Evolutionary conservation across 2,113 vertebrate species (phyloP), one percentile per base, ranked within the genome.

Genomic region (Coturnix japonica): DNA sequence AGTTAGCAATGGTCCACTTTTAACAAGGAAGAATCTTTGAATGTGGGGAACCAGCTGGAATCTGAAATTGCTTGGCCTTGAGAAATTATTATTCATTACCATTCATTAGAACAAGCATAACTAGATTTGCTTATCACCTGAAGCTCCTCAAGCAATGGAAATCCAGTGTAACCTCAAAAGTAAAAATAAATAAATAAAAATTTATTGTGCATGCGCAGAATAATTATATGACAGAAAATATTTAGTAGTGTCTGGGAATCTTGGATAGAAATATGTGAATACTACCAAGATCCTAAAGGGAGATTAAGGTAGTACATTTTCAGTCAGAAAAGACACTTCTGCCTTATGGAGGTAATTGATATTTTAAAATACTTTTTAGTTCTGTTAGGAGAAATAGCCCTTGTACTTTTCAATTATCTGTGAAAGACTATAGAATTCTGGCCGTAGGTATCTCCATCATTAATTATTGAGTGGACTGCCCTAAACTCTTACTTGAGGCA

Each of bases 141-240:
- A n/a, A 87, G 56, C 66, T 77, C 67, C 60, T 91, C 53, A 60
- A 84, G 66, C 25, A 17, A 13, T 53, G 81, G 74, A 90, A 89
- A 61, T 64, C 44, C 78, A 64, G 71, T 78, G 82, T 43, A 95
- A 67, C 6, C 77, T 43, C 15, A 2, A 7, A 94, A 81, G 83
- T 94, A 83, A 85, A 88, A 63, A 76, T 28, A 13, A 94, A 81
- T 81, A 95, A 85, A 85, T 86, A 63, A 76, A 53, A 14, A n/a
- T 13, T 73, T 78, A 63, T 9, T 72, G 91, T 66, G 65, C 3
- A 13, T 57, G 74, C 44, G 89, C 39, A 57, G 78, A 84, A 85
- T 88, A 85, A 76, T 67, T 81, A 72, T 57, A 41, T 61, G 53
- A 79, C 65, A 84, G 53, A 81, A 94, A 81, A 87, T 75, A 49